Evolutionary conservation across 1,140 invertebrate species (phyloP), one percentile per base, ranked within the genome.

Genomic region (Pogonognathellus flavescens): DNA sequence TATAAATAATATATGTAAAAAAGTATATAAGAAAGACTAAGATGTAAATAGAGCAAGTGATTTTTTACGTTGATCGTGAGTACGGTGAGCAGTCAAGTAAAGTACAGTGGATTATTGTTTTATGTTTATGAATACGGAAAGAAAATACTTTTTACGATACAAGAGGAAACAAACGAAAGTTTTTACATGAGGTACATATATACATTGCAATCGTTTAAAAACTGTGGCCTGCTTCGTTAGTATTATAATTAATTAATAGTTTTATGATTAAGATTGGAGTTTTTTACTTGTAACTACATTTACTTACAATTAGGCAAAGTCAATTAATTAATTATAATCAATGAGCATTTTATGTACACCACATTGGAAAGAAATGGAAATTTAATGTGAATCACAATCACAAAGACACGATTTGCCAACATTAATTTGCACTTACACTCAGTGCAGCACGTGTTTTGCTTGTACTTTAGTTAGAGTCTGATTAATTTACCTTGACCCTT

Each of bases 401-500:
- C 66, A 72, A 41, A 72, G 50, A 60, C 18, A 84, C 60, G 66
- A n/a, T 84, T 50, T 62, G 83, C 49, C 41, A 49, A 76, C 70
- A 76, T 50, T 76, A 49, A 76, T 41, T 76, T 76, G 41, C 62
- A 66, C 62, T 76, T 76, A 76, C 31, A 76, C 70, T 49, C n/a
- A 76, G 70, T 76, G 70, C 70, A 76, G 31, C 25, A 76, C 41
- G 31, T 76, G 41, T 76, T 76, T 76, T 70, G 50, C 20, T 55
- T 57, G 80, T 82, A 57, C 52, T 59, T 57, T 59, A 52, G 80
- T 31, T 52, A 86, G 76, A 70, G 66, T 14, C 66, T 82, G 80
- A 80, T 72, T 31, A 41, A 62, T 72, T 89, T 95, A 99, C 97
- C 96, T 98, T 98, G 89, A 99, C 97, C 93, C 98, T 94, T 92